phyloP scores from a whole-genome alignment of 1,140 invertebrate species.

The Chironomus tepperi region DNA sequence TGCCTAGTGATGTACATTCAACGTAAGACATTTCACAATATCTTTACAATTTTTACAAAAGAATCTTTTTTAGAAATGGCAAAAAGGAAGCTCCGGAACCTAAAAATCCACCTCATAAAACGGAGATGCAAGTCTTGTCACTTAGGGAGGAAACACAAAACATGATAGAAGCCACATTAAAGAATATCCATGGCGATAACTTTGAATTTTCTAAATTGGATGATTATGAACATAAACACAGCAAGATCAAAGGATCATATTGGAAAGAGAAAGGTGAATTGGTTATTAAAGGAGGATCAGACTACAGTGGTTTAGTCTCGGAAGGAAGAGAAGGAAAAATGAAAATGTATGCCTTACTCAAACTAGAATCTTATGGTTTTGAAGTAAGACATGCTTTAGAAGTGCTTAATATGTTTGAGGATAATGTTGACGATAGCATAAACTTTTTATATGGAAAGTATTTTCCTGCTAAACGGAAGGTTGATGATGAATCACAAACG shows the following conservation, averaged over 20 bases:
- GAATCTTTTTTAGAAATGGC: conserved; percentile 24
- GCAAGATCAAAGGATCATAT: conserved; percentile 55
- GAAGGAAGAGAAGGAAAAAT: conserved; percentile 48
- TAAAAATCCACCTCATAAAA: conserved; percentile 45
- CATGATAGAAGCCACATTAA: conserved; percentile 58
- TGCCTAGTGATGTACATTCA: conserved; percentile 43
- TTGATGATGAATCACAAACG: conserved; percentile 35
- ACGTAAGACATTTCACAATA: conserved; percentile 39
- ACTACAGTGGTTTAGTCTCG: conserved; percentile 45
- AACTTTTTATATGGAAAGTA: conserved; percentile 61
- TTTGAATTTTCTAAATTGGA: conserved; percentile 47
- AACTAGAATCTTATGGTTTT: conserved; percentile 64
- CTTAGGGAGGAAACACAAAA: conserved; percentile 56
- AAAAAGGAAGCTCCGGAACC: conserved; percentile 37
- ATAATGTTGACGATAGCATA: conserved; percentile 55
- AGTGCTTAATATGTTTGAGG: conserved; percentile 53
- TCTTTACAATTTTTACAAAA: not conserved
- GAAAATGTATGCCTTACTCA: conserved; percentile 56
- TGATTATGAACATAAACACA: conserved; percentile 53
- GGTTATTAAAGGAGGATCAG: conserved; percentile 57
- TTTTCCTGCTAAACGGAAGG: conserved; percentile 40
- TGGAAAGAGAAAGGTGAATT: conserved; percentile 64
- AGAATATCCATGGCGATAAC: conserved; percentile 56
- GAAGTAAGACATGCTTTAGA: conserved; percentile 61
- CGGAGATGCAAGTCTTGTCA: conserved; percentile 59